Evolutionary conservation across 2,797 vertebrate species (phyloP).

Genomic region (Girardinus metallicus): DNA sequence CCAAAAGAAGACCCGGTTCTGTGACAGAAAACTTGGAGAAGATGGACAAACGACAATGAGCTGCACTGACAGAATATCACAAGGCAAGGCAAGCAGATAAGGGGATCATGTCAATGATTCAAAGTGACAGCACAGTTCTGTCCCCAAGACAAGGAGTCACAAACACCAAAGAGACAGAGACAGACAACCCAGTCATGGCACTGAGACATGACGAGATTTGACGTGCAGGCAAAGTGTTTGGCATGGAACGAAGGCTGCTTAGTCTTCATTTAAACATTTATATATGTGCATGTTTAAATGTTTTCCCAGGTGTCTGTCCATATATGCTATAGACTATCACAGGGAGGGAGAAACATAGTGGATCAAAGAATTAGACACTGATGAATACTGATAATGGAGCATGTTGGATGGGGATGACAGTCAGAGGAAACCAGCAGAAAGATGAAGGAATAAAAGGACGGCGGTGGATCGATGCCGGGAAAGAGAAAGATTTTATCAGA

Average conservation of each 20-base stretch:
- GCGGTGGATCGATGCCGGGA: background rate
- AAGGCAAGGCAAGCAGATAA: conserved; percentile 10
- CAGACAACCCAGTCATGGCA: conserved; percentile 16
- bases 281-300: background rate
- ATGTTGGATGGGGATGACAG: background rate
- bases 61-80: conserved; percentile 1
- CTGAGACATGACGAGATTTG: background rate
- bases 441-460: conserved; percentile 6
- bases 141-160: conserved; percentile 17
- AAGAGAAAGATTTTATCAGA: conserved; percentile 12
- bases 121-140: conserved; percentile 24
- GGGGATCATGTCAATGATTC: conserved; percentile 33
- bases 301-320: background rate
- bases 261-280: no score
- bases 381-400: conserved; percentile 1
- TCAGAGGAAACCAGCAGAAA: conserved; percentile 1
- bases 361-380: background rate
- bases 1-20: background rate
- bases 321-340: background rate
- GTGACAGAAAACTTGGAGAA: background rate
- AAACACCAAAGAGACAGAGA: conserved; percentile 21
- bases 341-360: background rate
- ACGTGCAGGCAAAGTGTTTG: conserved; percentile 4
- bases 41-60: conserved; percentile 11
- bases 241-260: conserved; percentile 1